These are phyloP conservation scores for Darevskia nairensis DNA, from an alignment of 2,797 vertebrate species.

Conservation along the genomic window DNA sequence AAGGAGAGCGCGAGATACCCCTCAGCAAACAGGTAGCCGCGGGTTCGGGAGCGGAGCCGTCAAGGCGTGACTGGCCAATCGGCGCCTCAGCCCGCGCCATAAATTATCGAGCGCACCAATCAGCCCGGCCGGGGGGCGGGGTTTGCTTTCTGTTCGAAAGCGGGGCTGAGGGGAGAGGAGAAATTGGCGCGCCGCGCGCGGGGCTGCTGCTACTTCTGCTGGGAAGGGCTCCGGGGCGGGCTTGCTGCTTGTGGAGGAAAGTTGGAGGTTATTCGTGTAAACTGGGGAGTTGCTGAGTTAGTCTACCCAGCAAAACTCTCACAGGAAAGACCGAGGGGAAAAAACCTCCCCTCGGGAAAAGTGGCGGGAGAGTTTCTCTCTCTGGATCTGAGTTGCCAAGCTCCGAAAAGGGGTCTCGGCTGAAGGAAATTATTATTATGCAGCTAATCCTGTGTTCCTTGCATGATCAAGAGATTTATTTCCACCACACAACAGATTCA, in stretches of 20 bases:
- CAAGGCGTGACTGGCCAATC: constrained; percentile 70
- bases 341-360: background rate
- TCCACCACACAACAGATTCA: background rate
- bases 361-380: background rate
- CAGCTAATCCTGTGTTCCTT: background rate
- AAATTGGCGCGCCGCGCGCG: no score
- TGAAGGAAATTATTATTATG: background rate
- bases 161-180: no score
- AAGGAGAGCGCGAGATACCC: no score
- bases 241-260: background rate
- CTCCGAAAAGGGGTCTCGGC: no score
- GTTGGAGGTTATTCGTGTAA: no score
- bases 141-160: no score
- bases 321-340: background rate
- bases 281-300: background rate
- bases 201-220: no score
- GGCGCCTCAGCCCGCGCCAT: constrained; percentile 61
- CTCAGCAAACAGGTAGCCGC: no score
- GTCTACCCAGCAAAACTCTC: background rate
- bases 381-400: background rate
- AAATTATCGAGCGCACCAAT: constrained; percentile 76
- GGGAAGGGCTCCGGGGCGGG: no score
- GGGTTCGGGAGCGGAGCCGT: constrained; percentile 48
- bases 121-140: no score
- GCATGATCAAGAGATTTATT: background rate